Percentiles rank a stretch among this genome's conserved stretches.
phyloP scores from a whole-genome alignment of 2,888 invertebrate species.

The Rhyacophila evoluta region DNA sequence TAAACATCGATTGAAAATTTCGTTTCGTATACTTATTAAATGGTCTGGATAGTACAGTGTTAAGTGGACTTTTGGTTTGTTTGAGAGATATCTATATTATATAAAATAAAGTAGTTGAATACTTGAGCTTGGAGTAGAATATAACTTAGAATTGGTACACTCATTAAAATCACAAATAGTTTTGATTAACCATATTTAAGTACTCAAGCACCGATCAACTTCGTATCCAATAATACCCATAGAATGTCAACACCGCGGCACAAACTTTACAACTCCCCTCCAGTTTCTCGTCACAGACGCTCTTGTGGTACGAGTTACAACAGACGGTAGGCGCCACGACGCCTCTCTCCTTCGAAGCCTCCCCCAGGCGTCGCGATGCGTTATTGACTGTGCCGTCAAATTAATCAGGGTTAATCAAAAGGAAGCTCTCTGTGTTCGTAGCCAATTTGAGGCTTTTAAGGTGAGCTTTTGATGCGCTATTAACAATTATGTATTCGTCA shows the following conservation, averaged over 20 bases:
- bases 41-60: too few species aligned
- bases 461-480: neutral
- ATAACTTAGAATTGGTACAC: too few species aligned
- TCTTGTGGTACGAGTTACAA: neutral
- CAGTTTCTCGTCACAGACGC: neutral
- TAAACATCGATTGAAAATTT: too few species aligned
- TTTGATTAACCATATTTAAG: too few species aligned
- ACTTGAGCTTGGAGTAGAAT: too few species aligned
- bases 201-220: too few species aligned
- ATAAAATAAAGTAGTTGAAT: too few species aligned
- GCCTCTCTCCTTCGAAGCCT: neutral
- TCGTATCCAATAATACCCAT: neutral
- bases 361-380: neutral
- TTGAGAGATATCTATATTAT: too few species aligned
- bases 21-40: too few species aligned
- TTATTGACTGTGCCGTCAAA: neutral
- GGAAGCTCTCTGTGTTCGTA: neutral
- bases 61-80: too few species aligned
- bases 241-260: neutral
- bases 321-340: neutral
- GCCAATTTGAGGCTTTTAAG: neutral
- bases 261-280: neutral
- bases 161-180: too few species aligned
- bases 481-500: neutral
- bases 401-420: conserved; percentile 24